These are phyloP conservation scores for Platanista minor DNA, from an alignment of 2,113 vertebrate genomes.

Conservation along the genomic window DNA sequence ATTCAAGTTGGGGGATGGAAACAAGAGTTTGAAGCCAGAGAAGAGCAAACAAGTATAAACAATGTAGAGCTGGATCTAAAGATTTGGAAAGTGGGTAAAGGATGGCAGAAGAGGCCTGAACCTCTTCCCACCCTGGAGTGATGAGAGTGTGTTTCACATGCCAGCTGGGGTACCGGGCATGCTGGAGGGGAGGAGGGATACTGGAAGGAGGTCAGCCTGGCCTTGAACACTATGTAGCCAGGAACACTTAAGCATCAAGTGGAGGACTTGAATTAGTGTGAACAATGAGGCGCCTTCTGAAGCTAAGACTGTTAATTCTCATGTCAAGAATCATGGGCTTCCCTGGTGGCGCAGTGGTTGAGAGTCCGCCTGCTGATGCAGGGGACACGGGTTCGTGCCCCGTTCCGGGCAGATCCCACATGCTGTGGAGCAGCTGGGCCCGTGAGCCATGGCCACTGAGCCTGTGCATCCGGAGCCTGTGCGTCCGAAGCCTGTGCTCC, in stretches of 20 bases:
- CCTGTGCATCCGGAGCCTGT: too few species aligned
- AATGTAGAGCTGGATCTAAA: not conserved
- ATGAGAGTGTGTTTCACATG: accelerated
- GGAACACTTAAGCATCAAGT: not conserved
- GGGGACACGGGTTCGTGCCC: too few species aligned
- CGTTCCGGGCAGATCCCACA: too few species aligned
- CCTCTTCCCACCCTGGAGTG: not conserved
- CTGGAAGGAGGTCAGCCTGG: not conserved
- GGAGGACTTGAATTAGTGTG: not conserved
- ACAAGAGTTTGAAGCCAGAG: not conserved
- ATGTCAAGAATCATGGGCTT: not conserved
- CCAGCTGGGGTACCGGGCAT: accelerated
- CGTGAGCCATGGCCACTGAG: too few species aligned
- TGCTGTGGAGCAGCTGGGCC: too few species aligned
- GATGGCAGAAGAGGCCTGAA: too few species aligned
- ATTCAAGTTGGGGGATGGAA: not conserved
- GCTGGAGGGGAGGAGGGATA: accelerated
- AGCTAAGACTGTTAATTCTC: not conserved
- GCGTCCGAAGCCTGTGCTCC: too few species aligned
- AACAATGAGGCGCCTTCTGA: not conserved
- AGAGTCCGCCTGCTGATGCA: too few species aligned
- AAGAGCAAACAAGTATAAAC: not conserved
- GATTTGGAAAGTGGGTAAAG: not conserved
- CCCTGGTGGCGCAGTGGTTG: too few species aligned
- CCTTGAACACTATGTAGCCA: accelerated